A percentile compares a stretch with the other conserved stretches of the same genome.
Evolutionary conservation across 2,113 vertebrate species (phyloP).

Genomic region (Bujurquina vittata): DNA sequence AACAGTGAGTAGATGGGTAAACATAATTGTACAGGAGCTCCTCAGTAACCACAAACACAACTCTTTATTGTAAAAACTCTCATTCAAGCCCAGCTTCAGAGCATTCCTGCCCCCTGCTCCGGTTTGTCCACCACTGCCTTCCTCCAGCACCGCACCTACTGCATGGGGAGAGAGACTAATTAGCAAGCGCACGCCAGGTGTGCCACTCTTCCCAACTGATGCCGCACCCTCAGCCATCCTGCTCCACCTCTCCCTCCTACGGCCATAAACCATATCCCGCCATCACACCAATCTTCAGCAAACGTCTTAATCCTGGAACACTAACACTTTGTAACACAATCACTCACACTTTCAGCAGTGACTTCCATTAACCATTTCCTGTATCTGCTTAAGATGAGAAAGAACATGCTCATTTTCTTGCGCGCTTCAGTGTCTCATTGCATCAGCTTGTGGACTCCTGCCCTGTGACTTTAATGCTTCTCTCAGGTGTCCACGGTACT

Average conservation of each 20-base stretch:
- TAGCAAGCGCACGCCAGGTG: background rate
- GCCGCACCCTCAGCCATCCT: background rate
- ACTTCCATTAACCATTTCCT: background rate
- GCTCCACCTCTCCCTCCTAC: background rate
- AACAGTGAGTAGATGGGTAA: background rate
- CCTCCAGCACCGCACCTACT: background rate
- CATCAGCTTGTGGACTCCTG: background rate
- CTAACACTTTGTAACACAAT: too few relatives aligned
- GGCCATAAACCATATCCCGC: background rate
- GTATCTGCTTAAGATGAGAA: too few relatives aligned
- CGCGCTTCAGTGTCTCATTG: background rate
- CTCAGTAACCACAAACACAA: background rate
- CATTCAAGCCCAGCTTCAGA: background rate
- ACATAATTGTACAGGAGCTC: background rate
- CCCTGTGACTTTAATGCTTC: too few relatives aligned
- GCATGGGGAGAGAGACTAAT: background rate
- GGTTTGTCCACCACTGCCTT: too few relatives aligned
- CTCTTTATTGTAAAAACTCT: background rate
- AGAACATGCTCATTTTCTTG: background rate
- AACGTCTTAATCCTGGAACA: too few relatives aligned
- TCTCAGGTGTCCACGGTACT: background rate
- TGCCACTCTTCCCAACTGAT: background rate
- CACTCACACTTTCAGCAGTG: too few relatives aligned
- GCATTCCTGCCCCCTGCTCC: background rate
- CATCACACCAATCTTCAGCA: background rate